phyloP scores from a whole-genome alignment of 2,888 invertebrate genomes.

The Agrochola litura region DNA sequence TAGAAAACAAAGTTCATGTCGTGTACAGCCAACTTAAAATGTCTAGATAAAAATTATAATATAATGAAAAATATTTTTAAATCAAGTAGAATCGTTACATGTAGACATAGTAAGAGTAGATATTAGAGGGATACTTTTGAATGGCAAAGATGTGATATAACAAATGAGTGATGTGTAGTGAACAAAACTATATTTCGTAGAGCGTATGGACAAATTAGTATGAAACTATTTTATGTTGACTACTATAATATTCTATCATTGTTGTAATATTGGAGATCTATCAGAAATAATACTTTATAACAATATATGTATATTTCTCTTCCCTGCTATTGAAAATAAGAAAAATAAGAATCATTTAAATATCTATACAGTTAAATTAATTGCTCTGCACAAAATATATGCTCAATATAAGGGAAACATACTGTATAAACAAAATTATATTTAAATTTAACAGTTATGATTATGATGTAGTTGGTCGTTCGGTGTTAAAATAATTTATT shows the following conservation, averaged over 20 bases:
- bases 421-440: slow-evolving; percentile 60
- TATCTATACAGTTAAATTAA: slow-evolving; percentile 47
- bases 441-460: slow-evolving; percentile 49
- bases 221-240: slow-evolving; percentile 66
- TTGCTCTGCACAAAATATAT: slow-evolving; percentile 74
- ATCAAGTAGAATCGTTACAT: slow-evolving; percentile 65
- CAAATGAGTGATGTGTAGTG: slow-evolving; percentile 70
- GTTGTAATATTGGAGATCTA: slow-evolving; percentile 66
- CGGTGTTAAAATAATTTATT: slow-evolving; percentile 62
- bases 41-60: slow-evolving; percentile 27
- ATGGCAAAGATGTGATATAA: slow-evolving; percentile 74
- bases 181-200: slow-evolving; percentile 63
- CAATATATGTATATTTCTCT: slow-evolving; percentile 37
- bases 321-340: slow-evolving; percentile 43
- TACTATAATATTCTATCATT: slow-evolving; percentile 64
- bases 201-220: slow-evolving; percentile 51
- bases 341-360: slow-evolving; percentile 43
- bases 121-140: slow-evolving; percentile 66
- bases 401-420: slow-evolving; percentile 71
- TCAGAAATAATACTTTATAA: slow-evolving; percentile 45
- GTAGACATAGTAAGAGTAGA: slow-evolving; percentile 65
- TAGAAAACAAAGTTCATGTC: slow-evolving; percentile 39
- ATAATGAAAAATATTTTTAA: slow-evolving; percentile 53
- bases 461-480: slow-evolving; percentile 56
- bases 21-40: slow-evolving; percentile 44